Percentiles rank a stretch among this genome's conserved stretches.
Conservation (phyloP, 2,888 invertebrate species). For the Oxycera nigricornis region DNA sequence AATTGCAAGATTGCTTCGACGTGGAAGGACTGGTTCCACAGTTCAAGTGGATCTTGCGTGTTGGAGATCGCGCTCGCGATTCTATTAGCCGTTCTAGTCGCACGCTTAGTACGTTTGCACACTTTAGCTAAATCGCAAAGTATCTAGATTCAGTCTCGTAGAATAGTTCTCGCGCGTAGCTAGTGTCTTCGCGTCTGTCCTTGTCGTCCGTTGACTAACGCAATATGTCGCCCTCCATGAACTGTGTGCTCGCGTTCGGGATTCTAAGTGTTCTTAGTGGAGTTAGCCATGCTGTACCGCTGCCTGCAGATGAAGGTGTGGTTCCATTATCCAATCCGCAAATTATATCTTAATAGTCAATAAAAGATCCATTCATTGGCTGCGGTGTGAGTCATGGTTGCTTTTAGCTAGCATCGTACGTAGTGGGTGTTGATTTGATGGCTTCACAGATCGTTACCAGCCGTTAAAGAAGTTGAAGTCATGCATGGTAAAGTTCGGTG, state of each 20-base stretch:
- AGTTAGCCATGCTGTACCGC: background rate
- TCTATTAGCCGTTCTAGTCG: conserved; percentile 4
- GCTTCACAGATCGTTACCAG: background rate
- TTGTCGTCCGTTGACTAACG: no score
- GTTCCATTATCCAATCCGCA: background rate
- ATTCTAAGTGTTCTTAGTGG: conserved; percentile 3
- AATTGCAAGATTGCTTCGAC: conserved; percentile 33
- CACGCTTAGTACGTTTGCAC: background rate
- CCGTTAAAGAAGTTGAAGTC: background rate
- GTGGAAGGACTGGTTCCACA: conserved; percentile 18
- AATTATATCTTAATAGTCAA: background rate
- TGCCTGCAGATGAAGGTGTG: conserved; percentile 14
- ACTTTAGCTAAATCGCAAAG: background rate
- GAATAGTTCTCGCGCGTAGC: background rate
- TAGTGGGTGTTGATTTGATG: background rate
- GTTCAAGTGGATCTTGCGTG: background rate
- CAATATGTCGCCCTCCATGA: background rate
- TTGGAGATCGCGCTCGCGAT: conserved; percentile 11
- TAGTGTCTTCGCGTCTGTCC: no score
- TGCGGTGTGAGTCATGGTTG: conserved; percentile 6
- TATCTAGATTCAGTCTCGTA: background rate
- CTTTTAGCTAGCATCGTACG: background rate
- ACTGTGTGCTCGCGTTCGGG: background rate
- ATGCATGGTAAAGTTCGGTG: background rate
- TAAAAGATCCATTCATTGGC: background rate